Conservation (phyloP, 2,888 invertebrate genomes). For the Macroteleia sp. region DNA sequence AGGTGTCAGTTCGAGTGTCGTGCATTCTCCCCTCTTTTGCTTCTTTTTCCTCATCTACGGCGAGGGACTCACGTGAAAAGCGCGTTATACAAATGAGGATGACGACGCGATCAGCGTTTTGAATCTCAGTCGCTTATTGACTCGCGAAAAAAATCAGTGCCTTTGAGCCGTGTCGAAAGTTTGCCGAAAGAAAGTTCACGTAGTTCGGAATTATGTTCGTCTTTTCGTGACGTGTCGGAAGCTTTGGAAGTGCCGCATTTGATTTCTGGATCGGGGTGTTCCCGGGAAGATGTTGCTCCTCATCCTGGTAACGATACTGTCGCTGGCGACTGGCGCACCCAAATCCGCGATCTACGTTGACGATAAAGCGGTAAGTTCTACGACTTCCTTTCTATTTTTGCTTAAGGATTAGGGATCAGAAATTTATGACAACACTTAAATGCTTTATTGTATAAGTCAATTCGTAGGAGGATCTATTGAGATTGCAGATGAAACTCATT, state of each 20-base stretch:
- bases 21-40: constrained; percentile 13
- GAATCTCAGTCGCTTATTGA: constrained; percentile 13
- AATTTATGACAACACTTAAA: constrained; percentile 1
- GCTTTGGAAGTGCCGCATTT: constrained; percentile 38
- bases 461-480: not conserved
- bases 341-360: constrained; percentile 56
- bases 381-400: constrained; percentile 9
- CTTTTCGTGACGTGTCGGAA: constrained; percentile 10
- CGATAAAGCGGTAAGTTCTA: constrained; percentile 57
- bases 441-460: not conserved
- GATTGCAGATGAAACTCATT: not conserved
- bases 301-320: constrained; percentile 44
- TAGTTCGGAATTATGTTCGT: constrained; percentile 6
- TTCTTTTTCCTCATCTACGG: constrained; percentile 12
- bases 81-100: constrained; percentile 37
- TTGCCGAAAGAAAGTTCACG: not conserved
- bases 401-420: not conserved
- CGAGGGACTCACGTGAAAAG: constrained; percentile 37
- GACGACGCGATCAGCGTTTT: constrained; percentile 22
- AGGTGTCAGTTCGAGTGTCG: constrained; percentile 36
- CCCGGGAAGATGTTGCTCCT: constrained; percentile 54
- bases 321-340: constrained; percentile 56
- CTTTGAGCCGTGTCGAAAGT: constrained; percentile 9
- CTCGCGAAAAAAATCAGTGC: constrained; percentile 27
- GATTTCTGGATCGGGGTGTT: constrained; percentile 22